A percentile compares a stretch with the other conserved stretches of the same genome.
Conservation (phyloP, 2,797 vertebrate species). For the Ctenosaura bakeri region DNA sequence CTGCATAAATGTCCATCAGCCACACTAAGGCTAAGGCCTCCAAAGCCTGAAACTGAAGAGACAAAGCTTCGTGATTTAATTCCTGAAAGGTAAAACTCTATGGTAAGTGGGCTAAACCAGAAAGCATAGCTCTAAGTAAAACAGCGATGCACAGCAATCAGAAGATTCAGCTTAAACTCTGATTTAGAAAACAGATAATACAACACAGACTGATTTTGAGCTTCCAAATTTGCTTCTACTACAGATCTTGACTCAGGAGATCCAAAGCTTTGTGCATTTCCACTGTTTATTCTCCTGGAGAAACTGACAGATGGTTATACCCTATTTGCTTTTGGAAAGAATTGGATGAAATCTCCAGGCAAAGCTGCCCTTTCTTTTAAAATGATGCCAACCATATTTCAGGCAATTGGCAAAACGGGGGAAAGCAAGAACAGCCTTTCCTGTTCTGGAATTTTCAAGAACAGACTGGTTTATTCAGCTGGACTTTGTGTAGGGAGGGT, state of each 20-base stretch:
- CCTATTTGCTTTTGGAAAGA: not conserved
- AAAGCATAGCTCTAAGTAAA: not conserved
- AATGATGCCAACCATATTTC: not conserved
- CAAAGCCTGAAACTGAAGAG: not conserved
- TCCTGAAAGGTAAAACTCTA: not conserved
- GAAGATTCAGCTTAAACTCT: not conserved
- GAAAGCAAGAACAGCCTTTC: not conserved
- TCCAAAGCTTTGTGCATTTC: not conserved
- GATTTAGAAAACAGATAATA: not conserved
- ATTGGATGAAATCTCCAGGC: not conserved
- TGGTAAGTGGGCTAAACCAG: not conserved
- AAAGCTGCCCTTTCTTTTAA: not conserved
- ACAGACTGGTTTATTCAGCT: not conserved
- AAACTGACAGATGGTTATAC: not conserved
- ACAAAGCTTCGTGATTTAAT: not conserved
- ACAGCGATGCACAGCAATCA: no score
- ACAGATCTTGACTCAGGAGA: not conserved
- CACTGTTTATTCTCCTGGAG: not conserved
- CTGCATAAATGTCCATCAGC: not conserved
- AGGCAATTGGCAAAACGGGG: not conserved
- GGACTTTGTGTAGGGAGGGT: not conserved
- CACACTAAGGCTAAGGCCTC: not conserved
- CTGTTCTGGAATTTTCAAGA: not conserved
- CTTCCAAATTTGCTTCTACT: not conserved
- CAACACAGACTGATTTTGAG: not conserved